Base-by-base conservation (phyloP, 2,888 invertebrate species). In the Fabriciana adippe region DNA sequence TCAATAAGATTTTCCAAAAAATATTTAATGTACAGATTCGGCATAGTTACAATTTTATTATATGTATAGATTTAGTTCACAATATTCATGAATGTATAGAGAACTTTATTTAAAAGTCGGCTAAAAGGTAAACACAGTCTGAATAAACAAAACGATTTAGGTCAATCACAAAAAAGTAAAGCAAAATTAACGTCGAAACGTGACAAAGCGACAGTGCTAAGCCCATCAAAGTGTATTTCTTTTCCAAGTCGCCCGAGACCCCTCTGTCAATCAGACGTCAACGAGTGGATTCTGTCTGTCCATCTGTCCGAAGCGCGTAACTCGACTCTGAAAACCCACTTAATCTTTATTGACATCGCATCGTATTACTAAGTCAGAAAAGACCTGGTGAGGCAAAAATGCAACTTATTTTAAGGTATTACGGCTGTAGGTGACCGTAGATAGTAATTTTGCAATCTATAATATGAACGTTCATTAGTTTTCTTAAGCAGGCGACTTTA, bases 401-500 rank as follows among this genome's bases (percentile, higher is more conserved):
- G 41, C 47, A 8, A 14, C 69, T 70, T 81, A 73, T 67, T 66
- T 18, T 65, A 11, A 21, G 0, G 65, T 2, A 13, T 67, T 69
- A 79, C 59, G 71, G 68, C 48, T 41, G 60, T 55, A 18, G 6
- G 15, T 48, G 61, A 47, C 14, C 26, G 73, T 65, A 68, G 5
- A 8, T 14, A 4, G 26, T 72, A 74, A 70, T 69, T 72, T 75
- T 75, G 77, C 71, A 72, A 47, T 62, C 66, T 72, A 65, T 41
- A 41, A 8, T 74, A 64, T 66, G 73, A 69, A 66, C 71, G 83
- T 84, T 86, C 83, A 86, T 87, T 87, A 86, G 80, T 85, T 85
- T 85, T 81, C 79, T 82, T 85, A 86, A 83, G 84, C 80, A 81
- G 83, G 84, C 78, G 81, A 83, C 79, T 80, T 81, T 81, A 79